A percentile compares a stretch with the other conserved stretches of the same genome.
These are phyloP conservation scores for Halcyon chelicuti DNA, from an alignment of 2,797 vertebrate species.

Conservation along the genomic window DNA sequence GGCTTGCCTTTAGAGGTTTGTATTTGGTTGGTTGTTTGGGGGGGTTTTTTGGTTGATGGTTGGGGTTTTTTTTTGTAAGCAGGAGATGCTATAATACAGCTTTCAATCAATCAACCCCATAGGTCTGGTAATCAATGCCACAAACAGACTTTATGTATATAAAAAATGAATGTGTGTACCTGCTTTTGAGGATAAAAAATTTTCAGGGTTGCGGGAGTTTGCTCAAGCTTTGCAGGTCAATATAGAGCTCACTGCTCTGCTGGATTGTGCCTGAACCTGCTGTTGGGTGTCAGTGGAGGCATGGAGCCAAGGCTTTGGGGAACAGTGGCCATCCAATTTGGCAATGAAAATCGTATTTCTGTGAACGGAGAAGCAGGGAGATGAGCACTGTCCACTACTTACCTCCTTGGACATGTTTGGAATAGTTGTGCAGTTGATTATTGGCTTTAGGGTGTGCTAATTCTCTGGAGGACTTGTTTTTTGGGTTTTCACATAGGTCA, in stretches of 20 bases:
- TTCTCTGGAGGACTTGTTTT: background rate
- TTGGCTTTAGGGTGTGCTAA: fast-evolving
- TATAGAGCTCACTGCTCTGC: background rate
- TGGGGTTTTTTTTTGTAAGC: background rate
- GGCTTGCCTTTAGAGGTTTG: background rate
- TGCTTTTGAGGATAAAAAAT: background rate
- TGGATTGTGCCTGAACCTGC: background rate
- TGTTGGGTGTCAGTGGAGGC: background rate
- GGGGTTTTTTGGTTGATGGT: background rate
- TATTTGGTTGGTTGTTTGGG: background rate
- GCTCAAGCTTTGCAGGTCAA: background rate
- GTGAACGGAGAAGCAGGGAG: background rate
- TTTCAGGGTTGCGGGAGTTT: background rate
- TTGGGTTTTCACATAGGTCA: background rate
- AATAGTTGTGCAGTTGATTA: background rate
- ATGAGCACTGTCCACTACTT: background rate
- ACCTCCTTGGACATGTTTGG: background rate
- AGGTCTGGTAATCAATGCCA: background rate
- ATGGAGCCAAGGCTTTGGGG: background rate
- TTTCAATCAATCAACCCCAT: background rate
- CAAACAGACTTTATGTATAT: background rate
- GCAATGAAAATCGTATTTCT: background rate
- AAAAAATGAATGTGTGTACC: fast-evolving
- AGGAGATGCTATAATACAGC: background rate
- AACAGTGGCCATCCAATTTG: background rate